Evolutionary conservation across 2,797 vertebrate species (phyloP).

Genomic region (Geotrypetes seraphini): DNA sequence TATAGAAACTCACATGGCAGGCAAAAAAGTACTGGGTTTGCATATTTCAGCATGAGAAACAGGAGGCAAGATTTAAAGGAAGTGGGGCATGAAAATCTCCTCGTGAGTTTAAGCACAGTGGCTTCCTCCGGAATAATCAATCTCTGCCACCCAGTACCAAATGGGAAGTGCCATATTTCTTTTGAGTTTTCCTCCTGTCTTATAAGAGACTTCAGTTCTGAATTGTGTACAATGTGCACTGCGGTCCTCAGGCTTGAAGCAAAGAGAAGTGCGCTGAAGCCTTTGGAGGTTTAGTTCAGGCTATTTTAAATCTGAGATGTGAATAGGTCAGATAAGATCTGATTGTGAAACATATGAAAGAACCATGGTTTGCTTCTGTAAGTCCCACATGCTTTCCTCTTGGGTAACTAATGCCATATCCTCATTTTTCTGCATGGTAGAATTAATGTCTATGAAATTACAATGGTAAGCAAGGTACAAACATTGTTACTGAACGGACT

Average conservation of each 20-base stretch:
- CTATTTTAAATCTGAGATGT: slow-evolving; percentile 9
- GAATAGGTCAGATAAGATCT: slow-evolving; percentile 6
- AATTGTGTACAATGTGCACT: not conserved
- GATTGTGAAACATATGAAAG: slow-evolving; percentile 2
- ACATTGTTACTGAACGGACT: no score
- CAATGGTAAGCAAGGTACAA: not conserved
- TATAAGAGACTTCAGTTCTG: no score
- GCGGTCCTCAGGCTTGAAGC: slow-evolving; percentile 2
- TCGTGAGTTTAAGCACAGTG: no score
- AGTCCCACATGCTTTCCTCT: slow-evolving; percentile 3
- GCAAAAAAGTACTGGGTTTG: not conserved
- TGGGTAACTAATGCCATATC: not conserved
- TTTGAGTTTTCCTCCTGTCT: no score
- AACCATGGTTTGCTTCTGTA: slow-evolving; percentile 6
- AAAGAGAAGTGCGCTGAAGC: no score
- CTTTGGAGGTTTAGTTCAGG: slow-evolving; percentile 1
- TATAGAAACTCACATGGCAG: slow-evolving; percentile 1
- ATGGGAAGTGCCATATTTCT: no score
- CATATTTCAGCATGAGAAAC: slow-evolving; percentile 6
- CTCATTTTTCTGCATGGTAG: not conserved
- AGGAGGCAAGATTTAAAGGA: slow-evolving; percentile 12
- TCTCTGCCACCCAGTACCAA: no score
- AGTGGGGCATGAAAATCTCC: no score
- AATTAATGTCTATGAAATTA: not conserved
- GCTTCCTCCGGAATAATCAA: no score